A percentile compares a stretch with the other conserved stretches of the same genome.
Conservation (phyloP, 1,140 invertebrate genomes). For the Sycophila sp. region DNA sequence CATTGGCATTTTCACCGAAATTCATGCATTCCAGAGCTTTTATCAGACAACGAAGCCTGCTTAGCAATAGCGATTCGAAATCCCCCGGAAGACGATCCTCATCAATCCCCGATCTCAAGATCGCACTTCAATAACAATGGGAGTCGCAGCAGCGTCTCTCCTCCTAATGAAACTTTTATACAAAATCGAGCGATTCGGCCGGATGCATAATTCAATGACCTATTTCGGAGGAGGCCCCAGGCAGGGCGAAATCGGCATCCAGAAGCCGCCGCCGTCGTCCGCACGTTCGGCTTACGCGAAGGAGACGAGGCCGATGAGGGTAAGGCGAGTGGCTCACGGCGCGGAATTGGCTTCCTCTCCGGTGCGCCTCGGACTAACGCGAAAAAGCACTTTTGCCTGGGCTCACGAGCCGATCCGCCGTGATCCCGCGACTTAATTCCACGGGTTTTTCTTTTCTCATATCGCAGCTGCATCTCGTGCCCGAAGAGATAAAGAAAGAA, state of each 20-base stretch:
- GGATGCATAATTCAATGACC: neutral
- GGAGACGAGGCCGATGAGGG: no score
- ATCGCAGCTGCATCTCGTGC: neutral
- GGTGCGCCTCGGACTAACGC: neutral
- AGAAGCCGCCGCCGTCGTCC: no score
- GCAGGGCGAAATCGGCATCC: neutral
- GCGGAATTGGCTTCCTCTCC: no score
- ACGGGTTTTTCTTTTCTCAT: neutral
- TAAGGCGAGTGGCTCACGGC: no score
- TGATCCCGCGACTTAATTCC: neutral
- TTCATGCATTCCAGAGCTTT: no score
- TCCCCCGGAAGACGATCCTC: no score
- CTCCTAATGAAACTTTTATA: neutral
- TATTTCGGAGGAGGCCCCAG: no score
- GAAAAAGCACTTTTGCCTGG: conserved; percentile 29
- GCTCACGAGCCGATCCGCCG: neutral
- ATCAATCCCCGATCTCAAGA: neutral
- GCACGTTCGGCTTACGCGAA: neutral
- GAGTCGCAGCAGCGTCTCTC: no score
- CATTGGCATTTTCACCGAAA: no score
- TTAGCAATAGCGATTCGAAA: no score
- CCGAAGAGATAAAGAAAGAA: neutral
- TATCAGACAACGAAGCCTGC: no score
- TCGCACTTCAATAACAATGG: neutral
- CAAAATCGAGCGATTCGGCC: neutral